Evolutionary conservation across 1,140 invertebrate genomes (phyloP).

Genomic region (Penaeus chinensis): DNA sequence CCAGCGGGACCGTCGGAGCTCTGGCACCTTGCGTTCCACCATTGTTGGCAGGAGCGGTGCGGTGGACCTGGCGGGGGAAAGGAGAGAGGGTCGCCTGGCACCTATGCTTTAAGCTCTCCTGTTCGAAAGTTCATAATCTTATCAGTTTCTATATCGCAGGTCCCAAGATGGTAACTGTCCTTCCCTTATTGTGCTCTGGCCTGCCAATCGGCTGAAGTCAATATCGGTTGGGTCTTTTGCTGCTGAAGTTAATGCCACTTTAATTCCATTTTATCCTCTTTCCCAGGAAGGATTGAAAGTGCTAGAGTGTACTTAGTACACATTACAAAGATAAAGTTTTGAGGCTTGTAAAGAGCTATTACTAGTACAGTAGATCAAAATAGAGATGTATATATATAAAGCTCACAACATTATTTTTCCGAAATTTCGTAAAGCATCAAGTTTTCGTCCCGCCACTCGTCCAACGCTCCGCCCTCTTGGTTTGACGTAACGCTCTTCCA

Average conservation of each 20-base stretch:
- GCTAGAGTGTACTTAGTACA: too few species aligned
- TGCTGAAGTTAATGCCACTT: background rate
- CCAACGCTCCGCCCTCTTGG: conserved; percentile 6
- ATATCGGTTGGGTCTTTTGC: background rate
- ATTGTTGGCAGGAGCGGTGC: conserved; percentile 26
- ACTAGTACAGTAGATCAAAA: too few species aligned
- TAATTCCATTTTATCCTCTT: background rate
- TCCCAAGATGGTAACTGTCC: conserved; percentile 16
- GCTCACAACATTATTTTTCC: conserved; percentile 28
- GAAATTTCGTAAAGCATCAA: background rate
- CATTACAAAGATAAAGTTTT: too few species aligned
- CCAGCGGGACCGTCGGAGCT: background rate
- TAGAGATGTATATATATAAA: background rate
- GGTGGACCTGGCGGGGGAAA: background rate
- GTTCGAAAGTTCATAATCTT: conserved; percentile 37
- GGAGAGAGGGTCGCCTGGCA: background rate
- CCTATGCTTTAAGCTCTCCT: conserved; percentile 32
- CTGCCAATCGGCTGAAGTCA: background rate
- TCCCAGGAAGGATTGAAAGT: too few species aligned
- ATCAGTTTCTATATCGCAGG: conserved; percentile 23
- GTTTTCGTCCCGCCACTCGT: conserved; percentile 11
- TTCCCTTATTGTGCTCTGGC: conserved; percentile 18
- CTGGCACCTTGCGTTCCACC: conserved; percentile 19
- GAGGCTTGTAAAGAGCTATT: too few species aligned
- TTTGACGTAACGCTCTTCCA: conserved; percentile 15